These are phyloP conservation scores for Drosophila saltans DNA, from an alignment of 1,140 invertebrate genomes.

Conservation along the genomic window DNA sequence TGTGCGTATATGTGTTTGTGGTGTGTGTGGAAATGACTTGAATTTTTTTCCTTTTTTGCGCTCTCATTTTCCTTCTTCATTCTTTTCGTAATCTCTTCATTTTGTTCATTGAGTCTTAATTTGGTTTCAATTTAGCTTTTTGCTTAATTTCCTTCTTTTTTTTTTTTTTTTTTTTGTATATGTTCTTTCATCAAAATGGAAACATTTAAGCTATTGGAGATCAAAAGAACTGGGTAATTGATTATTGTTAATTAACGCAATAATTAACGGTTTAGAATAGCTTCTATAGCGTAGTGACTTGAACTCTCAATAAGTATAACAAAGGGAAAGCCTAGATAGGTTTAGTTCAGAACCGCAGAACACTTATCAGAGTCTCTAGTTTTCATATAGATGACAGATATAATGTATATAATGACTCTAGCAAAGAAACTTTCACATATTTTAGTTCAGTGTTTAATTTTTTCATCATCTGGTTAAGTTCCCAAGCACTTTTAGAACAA, in stretches of 20 bases:
- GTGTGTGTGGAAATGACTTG: conserved; percentile 68
- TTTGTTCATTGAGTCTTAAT: conserved; percentile 46
- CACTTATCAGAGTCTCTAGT: too few species aligned
- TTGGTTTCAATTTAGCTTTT: conserved; percentile 53
- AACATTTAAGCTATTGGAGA: conserved; percentile 12
- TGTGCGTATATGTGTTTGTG: conserved; percentile 32
- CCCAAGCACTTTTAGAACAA: too few species aligned
- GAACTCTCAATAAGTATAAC: too few species aligned
- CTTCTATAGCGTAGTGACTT: too few species aligned
- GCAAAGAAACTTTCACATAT: too few species aligned
- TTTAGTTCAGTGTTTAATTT: too few species aligned
- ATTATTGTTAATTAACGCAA: conserved; percentile 38
- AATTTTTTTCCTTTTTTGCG: conserved; percentile 41
- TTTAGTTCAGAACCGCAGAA: too few species aligned
- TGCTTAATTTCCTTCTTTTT: conserved; percentile 17
- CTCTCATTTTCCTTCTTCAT: not conserved
- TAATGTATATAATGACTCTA: too few species aligned
- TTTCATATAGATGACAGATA: too few species aligned
- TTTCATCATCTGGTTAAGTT: too few species aligned
- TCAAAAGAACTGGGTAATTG: conserved; percentile 40
- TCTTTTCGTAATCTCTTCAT: conserved; percentile 45
- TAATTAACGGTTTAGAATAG: not conserved
- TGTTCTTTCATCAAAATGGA: conserved; percentile 10
- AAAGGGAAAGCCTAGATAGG: too few species aligned
- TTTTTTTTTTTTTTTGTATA: conserved; percentile 19